Evolutionary conservation across 2,113 vertebrate genomes (phyloP), one percentile per base, ranked within the genome.

Genomic region (Numida meleagris): DNA sequence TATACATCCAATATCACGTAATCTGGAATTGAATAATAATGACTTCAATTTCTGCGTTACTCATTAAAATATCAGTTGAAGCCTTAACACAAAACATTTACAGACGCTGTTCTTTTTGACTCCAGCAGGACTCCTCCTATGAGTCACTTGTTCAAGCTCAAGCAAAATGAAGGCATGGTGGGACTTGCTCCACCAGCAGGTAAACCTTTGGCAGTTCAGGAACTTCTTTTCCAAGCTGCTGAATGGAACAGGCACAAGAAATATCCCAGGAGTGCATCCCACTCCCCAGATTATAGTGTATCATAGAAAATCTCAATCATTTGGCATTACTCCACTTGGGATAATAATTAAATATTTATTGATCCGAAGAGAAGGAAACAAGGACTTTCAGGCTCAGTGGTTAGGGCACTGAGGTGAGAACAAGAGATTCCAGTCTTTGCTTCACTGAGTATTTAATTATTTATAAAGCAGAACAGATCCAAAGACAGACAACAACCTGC

Each of bases 311-410:
- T 76, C n/a, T 48, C 80, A 62, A 88, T 80, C 68, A 48, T 24
- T 77, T 90, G 87, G 43, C 62, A 40, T 65, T 78, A 62, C 10
- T 82, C 33, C 40, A 25, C 11, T 12, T 91, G 10, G 48, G 33
- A 34, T 95, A 93, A 89, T 88, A 80, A 93, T 80, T 95, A 94
- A 89, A 78, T 72, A 85, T 29, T 94, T 14, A 24, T 43, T 89
- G 71, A 86, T 12, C 19, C 66, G 72, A 92, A 85, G 38, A 90
- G 33, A 72, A 91, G 23, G 40, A 92, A 71, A 89, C 14, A 59
- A 85, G 70, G 40, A 89, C 70, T 94, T 89, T 82, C 34, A 75
- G 71, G 67, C 62, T 76, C 78, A 84, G 43, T 91, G 74, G 20
- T 86, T 70, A 77, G 59, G 42, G 80, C 50, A 78, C 14, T 91